Base-by-base conservation (phyloP, 2,113 vertebrate genomes). In the Hystrix brachyura region DNA sequence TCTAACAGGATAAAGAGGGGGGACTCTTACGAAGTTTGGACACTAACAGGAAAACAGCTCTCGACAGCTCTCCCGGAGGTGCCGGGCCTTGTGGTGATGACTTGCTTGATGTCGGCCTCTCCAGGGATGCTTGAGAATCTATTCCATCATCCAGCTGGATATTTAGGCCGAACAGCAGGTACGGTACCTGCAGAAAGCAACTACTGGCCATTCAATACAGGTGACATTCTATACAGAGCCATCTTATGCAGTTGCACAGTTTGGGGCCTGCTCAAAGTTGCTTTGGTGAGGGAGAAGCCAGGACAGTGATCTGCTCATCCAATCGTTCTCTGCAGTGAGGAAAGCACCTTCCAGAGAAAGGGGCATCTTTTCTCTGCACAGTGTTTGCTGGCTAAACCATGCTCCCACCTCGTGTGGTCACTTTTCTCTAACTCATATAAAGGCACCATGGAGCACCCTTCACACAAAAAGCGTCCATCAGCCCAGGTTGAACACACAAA, bases 1-100 rank as follows among this genome's bases (percentile, higher is more conserved):
- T 91, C 64, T 80, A 67, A 69, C 25, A 55, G 57, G 90, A 96
- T 97, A 85, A 96, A 97, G 88, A 84, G 57, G 29, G 90, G 80
- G 48, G 18, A 48, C 67, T 72, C 92, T 76, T 72, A 83, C 12
- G 60, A 97, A 88, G 93, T 0, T 11, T 76, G 69, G 79, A 98
- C 96, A n/a, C 46, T 51, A 78, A 29, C 38, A 79, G 85, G 76
- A 96, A 97, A 90, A 48, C 1, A 21, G 72, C 67, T 18, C 6
- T 92, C 96, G 92, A 48, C 1, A 21, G 72, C 67, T 18, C 6
- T 92, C 96, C 5, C 71, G 86, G 90, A 96, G 62, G 57, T 0
- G 19, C 10, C 48, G 74, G 27, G n/a, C 60, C 27, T 18, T 0
- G 29, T 43, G 87, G 94, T 5, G 15, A 93, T 17, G 69, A 57